Evolutionary conservation across 2,888 invertebrate genomes (phyloP).

Genomic region (Sesia bembeciformis): DNA sequence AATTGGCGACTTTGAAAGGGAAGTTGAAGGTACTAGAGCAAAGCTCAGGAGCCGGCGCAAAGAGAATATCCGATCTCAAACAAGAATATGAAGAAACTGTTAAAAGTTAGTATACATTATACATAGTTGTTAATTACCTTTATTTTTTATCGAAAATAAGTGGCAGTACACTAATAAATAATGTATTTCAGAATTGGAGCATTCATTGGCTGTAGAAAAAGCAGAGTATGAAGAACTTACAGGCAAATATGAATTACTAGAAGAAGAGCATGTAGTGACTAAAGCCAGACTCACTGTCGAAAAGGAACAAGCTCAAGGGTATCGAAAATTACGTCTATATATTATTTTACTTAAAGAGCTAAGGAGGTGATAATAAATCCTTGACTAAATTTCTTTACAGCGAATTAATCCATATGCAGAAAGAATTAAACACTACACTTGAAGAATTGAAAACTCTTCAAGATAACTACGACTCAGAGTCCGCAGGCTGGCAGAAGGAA

Average conservation of each 20-base stretch:
- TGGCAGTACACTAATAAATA: neutral
- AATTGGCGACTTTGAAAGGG: slow-evolving; percentile 83
- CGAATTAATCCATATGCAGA: slow-evolving; percentile 75
- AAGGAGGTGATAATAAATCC: neutral
- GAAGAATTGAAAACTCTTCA: slow-evolving; percentile 78
- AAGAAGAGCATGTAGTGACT: slow-evolving; percentile 88
- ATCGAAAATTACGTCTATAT: slow-evolving; percentile 6
- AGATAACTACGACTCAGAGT: slow-evolving; percentile 77
- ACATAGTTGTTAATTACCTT: neutral
- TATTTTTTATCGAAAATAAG: neutral
- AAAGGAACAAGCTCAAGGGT: slow-evolving; percentile 86
- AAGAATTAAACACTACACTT: slow-evolving; percentile 76
- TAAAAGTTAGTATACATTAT: slow-evolving; percentile 72
- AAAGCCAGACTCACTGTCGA: slow-evolving; percentile 88
- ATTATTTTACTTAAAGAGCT: neutral
- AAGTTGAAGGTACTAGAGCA: slow-evolving; percentile 81
- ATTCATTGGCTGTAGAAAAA: slow-evolving; percentile 77
- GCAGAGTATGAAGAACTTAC: slow-evolving; percentile 87
- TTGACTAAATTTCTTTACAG: slow-evolving; percentile 40
- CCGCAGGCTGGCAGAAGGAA: slow-evolving; percentile 82
- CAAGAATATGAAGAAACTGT: slow-evolving; percentile 79
- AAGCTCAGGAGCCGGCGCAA: slow-evolving; percentile 74
- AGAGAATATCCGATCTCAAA: slow-evolving; percentile 79
- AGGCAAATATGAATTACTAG: slow-evolving; percentile 86
- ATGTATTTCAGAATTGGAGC: slow-evolving; percentile 76